A percentile compares a stretch with the other conserved stretches of the same genome.
These are phyloP conservation scores for Raja brachyura DNA, from an alignment of 2,113 vertebrate genomes.

Conservation along the genomic window DNA sequence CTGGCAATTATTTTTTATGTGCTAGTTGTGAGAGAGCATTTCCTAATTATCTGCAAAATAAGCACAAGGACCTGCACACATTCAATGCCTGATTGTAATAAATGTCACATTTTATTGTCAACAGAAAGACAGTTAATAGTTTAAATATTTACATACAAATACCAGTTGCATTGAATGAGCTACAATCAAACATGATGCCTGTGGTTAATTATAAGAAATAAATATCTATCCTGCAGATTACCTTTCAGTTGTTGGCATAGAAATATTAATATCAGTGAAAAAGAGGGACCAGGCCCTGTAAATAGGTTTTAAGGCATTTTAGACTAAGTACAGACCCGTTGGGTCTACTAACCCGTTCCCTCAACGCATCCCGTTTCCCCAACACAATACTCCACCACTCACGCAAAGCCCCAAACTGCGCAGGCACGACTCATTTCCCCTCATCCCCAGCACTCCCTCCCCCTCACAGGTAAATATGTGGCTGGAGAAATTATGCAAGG, in stretches of 20 bases:
- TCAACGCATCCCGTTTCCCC: too few species aligned
- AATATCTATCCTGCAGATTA: neutral
- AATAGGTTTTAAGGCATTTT: too few species aligned
- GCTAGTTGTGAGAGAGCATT: neutral
- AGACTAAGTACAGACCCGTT: too few species aligned
- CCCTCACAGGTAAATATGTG: too few species aligned
- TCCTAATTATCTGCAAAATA: slow-evolving; percentile 28
- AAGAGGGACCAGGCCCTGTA: too few species aligned
- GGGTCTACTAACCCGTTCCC: too few species aligned
- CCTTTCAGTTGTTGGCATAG: neutral
- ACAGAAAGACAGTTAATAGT: neutral
- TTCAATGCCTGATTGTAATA: neutral
- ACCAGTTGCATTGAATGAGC: neutral
- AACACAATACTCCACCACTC: too few species aligned
- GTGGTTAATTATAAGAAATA: slow-evolving; percentile 15
- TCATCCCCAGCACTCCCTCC: too few species aligned
- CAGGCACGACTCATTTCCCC: too few species aligned
- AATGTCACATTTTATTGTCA: neutral
- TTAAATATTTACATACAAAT: slow-evolving; percentile 8
- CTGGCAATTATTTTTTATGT: neutral
- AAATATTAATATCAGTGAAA: neutral
- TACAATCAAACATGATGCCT: slow-evolving; percentile 15
- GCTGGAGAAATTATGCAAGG: too few species aligned
- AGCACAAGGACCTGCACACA: neutral
- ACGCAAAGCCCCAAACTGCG: too few species aligned